Evolutionary conservation across 2,888 invertebrate species (phyloP), one percentile per base, ranked within the genome.

Genomic region (Atherix ibis): DNA sequence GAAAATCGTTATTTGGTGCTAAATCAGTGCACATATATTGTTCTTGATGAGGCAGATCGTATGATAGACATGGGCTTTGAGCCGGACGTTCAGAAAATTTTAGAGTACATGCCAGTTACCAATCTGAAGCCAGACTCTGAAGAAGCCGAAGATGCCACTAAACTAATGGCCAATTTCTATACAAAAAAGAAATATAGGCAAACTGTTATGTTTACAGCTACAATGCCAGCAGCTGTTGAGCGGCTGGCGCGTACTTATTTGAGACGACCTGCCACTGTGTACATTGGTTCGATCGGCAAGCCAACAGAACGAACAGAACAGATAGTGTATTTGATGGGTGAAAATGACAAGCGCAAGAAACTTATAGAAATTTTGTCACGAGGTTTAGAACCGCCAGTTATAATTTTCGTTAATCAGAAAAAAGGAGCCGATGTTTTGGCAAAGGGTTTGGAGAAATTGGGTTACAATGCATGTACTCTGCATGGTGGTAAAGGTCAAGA

Each of bases 61-160:
- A 99, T 99, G 98, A 94, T 99, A 62, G 97, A 99, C 69, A 95
- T 99, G 88, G 97, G 97, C 56, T 99, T 99, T 56, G 98, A 99
- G 59, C 89, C 94, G 27, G 87, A 88, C 51, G 97, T 99, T 0
- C 94, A 97, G 52, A 91, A 89, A 58, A 97, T 99, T 59, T 67
- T 99, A 19, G 94, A 94, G 50, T 92, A 81, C 56, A 88, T 99
- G 82, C 98, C 98, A 0, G 97, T 95, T 0, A 79, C 94, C 2
- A 99, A 99, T 63, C 68, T 91, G 38, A 99, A 99, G 58, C 98
- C 98, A 0, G 98, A 99, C 53, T 78, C 83, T 0, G 98, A 99
- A 48, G 97, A 95, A 47, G 97, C 97, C 1, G 98, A 99, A 64
- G 92, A 97, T 60, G 87, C 87, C 36, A 72, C 74, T 28, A 77